Percentiles rank a stretch among this genome's conserved stretches.
Conservation (phyloP, 2,113 vertebrate species). For the Forbesichthys papilliferus region DNA sequence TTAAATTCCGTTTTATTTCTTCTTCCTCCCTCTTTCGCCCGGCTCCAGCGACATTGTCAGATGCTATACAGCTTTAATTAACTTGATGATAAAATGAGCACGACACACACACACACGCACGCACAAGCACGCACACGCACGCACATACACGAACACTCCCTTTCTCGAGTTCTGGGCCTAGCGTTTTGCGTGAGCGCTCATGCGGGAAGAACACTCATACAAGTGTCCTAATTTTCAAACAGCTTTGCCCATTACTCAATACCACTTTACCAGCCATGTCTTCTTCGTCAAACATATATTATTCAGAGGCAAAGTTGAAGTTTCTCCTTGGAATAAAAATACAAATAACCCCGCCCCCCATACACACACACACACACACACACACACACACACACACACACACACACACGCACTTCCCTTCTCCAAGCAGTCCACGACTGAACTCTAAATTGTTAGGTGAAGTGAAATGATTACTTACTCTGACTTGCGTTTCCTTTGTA, state of each 20-base stretch:
- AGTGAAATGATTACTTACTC: not conserved
- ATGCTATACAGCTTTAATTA: conserved; percentile 92
- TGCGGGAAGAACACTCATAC: too few species aligned
- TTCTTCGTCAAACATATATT: too few species aligned
- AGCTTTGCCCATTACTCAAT: too few species aligned
- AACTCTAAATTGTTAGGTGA: not conserved
- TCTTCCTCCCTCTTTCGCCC: conserved; percentile 64
- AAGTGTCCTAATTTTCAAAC: too few species aligned
- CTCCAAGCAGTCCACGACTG: not conserved
- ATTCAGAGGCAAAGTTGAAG: too few species aligned
- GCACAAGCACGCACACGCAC: not conserved
- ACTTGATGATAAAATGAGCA: conserved; percentile 96
- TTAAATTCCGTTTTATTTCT: conserved; percentile 95
- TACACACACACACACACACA: not conserved
- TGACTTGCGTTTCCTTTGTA: not conserved
- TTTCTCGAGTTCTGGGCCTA: too few species aligned
- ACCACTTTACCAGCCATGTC: too few species aligned
- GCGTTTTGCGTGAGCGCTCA: too few species aligned
- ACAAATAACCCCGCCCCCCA: too few species aligned
- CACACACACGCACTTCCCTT: not conserved
- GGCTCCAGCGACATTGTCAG: conserved; percentile 89
- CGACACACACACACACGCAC: conserved; percentile 81
- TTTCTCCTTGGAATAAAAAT: too few species aligned
- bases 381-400: too few species aligned
- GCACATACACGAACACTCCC: not conserved